phyloP scores from a whole-genome alignment of 2,113 vertebrate genomes.

The Ophthalmolycus amberensis region DNA sequence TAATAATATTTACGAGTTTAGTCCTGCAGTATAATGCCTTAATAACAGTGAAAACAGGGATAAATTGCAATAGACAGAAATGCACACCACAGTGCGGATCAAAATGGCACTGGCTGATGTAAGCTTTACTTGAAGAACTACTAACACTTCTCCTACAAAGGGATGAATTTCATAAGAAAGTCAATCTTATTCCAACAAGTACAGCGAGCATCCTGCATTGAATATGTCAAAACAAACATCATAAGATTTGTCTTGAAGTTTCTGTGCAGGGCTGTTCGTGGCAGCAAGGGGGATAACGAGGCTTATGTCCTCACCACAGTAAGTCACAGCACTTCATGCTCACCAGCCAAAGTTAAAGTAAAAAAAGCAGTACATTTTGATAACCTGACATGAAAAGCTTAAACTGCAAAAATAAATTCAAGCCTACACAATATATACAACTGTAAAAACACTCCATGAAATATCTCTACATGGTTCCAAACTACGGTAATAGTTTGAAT shows the following conservation, averaged over 20 bases:
- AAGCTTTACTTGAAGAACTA: conserved; percentile 7
- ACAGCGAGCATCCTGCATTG: background rate
- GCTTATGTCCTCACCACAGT: background rate
- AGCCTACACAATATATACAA: background rate
- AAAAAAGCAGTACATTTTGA: background rate
- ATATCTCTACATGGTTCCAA: background rate
- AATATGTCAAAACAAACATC: background rate
- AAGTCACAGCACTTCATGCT: background rate
- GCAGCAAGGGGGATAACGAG: background rate
- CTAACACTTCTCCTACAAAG: background rate
- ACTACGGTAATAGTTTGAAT: background rate
- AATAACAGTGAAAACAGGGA: background rate
- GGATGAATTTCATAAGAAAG: conserved; percentile 20
- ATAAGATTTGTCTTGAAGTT: background rate
- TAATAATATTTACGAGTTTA: too few relatives aligned
- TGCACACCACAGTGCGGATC: background rate
- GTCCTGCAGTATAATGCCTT: background rate
- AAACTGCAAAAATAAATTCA: background rate
- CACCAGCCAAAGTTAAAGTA: background rate
- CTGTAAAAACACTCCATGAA: background rate
- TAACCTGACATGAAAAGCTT: background rate
- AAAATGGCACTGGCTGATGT: conserved; percentile 4
- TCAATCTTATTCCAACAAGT: conserved; percentile 9
- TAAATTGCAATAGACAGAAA: background rate
- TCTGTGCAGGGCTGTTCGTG: background rate